These are phyloP conservation scores for Masnerella sp. DNA, from an alignment of 2,888 invertebrate genomes.

Conservation along the genomic window DNA sequence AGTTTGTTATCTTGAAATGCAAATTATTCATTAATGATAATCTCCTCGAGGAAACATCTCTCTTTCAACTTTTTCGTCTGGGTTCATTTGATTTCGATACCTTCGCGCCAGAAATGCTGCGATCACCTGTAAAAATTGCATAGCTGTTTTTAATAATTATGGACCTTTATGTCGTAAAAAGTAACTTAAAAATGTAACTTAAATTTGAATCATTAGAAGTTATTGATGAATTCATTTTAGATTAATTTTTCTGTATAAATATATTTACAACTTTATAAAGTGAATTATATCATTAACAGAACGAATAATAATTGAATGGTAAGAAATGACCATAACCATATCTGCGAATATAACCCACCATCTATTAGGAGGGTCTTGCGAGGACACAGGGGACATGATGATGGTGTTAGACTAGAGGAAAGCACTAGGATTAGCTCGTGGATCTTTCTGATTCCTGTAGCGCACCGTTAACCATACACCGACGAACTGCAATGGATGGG, in stretches of 20 bases:
- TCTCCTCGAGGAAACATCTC: conserved; percentile 84
- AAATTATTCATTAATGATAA: conserved; percentile 76
- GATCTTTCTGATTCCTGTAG: conserved; percentile 99
- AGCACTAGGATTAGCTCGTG: conserved; percentile 96
- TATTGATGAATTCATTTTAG: no score
- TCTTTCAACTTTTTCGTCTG: conserved; percentile 85
- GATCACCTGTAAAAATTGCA: conserved; percentile 82
- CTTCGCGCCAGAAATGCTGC: conserved; percentile 89
- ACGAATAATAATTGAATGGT: no score
- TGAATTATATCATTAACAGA: no score
- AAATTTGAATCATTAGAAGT: no score
- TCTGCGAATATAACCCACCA: conserved; percentile 73
- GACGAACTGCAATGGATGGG: conserved; percentile 87
- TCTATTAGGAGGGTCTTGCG: conserved; percentile 74
- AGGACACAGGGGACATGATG: conserved; percentile 75
- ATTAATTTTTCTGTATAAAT: no score
- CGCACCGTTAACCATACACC: conserved; percentile 98
- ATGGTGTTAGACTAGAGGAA: conserved; percentile 89
- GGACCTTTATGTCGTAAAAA: no score
- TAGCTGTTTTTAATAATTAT: neutral
- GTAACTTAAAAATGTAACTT: no score
- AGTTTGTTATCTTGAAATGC: conserved; percentile 24
- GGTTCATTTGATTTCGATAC: conserved; percentile 89
- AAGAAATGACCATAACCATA: conserved; percentile 63
- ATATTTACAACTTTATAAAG: no score